Evolutionary conservation across 2,113 vertebrate species (phyloP).

Genomic region (Copsychus sechellarum): DNA sequence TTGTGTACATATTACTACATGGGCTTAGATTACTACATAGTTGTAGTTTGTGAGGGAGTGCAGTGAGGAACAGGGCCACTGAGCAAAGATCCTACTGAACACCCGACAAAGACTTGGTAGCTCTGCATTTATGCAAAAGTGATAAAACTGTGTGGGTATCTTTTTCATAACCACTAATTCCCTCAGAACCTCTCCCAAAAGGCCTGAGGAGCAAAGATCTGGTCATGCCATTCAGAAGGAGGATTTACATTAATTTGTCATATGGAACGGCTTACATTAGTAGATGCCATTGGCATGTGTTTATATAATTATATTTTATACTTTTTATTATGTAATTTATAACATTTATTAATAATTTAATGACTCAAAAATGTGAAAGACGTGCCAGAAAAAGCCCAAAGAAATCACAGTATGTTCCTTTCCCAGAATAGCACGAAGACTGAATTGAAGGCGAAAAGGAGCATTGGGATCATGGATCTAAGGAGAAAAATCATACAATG

Average conservation of each 20-base stretch:
- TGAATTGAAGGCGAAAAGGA: neutral
- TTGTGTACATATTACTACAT: neutral
- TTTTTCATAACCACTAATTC: neutral
- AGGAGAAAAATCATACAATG: neutral
- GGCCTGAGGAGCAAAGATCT: neutral
- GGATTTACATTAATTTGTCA: neutral
- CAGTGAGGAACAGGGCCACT: neutral
- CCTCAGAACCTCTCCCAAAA: neutral
- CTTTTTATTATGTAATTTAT: neutral
- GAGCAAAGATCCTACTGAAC: neutral
- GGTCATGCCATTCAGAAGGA: neutral
- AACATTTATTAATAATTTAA: neutral
- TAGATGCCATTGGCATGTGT: neutral
- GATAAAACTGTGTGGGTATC: neutral
- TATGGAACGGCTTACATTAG: neutral
- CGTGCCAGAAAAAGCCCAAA: conserved; percentile 7
- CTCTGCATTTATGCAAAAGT: neutral
- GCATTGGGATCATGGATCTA: neutral
- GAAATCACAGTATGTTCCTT: neutral
- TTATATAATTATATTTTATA: neutral
- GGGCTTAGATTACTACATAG: neutral
- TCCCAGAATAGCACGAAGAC: neutral
- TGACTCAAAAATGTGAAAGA: neutral
- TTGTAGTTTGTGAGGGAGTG: neutral
- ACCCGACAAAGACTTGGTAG: neutral